Base-by-base conservation (phyloP, 1,140 invertebrate genomes). In the Ctenoplectra terminalis region DNA sequence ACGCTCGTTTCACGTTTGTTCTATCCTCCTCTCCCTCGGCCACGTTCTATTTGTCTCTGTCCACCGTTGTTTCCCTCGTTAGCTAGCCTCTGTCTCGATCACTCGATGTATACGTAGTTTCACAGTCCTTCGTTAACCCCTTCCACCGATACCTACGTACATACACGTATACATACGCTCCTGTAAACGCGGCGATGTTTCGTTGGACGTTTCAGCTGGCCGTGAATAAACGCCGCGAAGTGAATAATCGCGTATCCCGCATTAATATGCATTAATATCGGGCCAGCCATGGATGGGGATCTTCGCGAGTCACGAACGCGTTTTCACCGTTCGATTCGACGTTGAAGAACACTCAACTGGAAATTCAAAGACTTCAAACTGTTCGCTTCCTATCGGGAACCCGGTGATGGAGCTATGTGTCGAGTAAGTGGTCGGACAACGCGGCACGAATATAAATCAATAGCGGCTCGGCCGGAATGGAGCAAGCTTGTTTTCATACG, bases 261-360 rank as follows among this genome's bases (percentile, higher is more conserved):
- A 84, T 86, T 86, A 84, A 83, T 80, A 83, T 77, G 83, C 70
- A 83, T 85, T 74, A 70, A 81, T 83, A 81, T 60, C 40, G 20
- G 6, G 20, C 3, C 0, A 11, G 9, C 20, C 29, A 7, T 17
- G 46, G 26, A 31, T 8, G 60, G 2, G 60, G 6, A 66, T 66
- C 60, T 17, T 4, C 46, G 46, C 2, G 0, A 54, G 34, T 43
- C n/a, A 56, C 63, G 63, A 67, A 43, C 58, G 34, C 43, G 26
- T 34, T 54, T 71, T n/a, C 17, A 34, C 17, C 17, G 15, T 23
- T 40, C 15, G 31, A 34, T 34, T 3, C 20, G 29, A 31, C 29
- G 29, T 29, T 5, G 52, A 26, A 17, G 56, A 58, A 58, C 56
- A 29, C 15, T n/a, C 15, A 5, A n/a, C n/a, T n/a, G n/a, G n/a